These are phyloP conservation scores for Globicephala melas DNA, from an alignment of 2,113 vertebrate genomes.

Conservation along the genomic window DNA sequence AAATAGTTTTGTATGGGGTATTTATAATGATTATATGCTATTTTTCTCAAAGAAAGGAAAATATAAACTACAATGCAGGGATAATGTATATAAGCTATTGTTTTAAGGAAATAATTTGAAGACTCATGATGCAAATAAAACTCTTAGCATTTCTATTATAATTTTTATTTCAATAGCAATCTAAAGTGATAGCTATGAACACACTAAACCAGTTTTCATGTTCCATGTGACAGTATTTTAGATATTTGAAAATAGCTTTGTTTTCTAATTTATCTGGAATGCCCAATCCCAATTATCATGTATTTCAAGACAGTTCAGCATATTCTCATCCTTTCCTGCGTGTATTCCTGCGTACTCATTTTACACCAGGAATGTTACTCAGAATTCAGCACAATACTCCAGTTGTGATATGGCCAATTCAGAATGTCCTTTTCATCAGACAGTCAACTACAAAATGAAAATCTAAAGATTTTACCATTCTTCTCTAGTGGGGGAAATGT, in stretches of 20 bases:
- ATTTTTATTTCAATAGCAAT: not conserved
- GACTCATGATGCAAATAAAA: not conserved
- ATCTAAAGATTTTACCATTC: not conserved
- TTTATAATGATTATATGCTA: not conserved
- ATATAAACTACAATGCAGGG: not conserved
- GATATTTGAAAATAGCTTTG: not conserved
- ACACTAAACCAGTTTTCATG: not conserved
- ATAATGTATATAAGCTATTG: not conserved
- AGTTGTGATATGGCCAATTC: not conserved
- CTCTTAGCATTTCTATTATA: not conserved
- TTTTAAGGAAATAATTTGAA: slow-evolving; percentile 5
- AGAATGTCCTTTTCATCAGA: not conserved
- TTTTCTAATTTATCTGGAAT: not conserved
- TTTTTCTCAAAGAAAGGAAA: slow-evolving; percentile 31
- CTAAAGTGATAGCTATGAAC: not conserved
- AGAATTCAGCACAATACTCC: not conserved
- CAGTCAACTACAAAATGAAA: not conserved
- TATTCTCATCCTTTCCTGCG: not conserved
- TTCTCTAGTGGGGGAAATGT: not conserved
- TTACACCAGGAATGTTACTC: not conserved
- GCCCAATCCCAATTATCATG: not conserved
- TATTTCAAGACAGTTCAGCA: not conserved
- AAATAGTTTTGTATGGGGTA: not conserved
- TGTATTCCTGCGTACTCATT: not conserved
- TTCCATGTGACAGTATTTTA: not conserved